Percentiles rank a stretch among this genome's conserved stretches.
Evolutionary conservation across 2,113 vertebrate genomes (phyloP).

Genomic region (Orientallactaga bullata): DNA sequence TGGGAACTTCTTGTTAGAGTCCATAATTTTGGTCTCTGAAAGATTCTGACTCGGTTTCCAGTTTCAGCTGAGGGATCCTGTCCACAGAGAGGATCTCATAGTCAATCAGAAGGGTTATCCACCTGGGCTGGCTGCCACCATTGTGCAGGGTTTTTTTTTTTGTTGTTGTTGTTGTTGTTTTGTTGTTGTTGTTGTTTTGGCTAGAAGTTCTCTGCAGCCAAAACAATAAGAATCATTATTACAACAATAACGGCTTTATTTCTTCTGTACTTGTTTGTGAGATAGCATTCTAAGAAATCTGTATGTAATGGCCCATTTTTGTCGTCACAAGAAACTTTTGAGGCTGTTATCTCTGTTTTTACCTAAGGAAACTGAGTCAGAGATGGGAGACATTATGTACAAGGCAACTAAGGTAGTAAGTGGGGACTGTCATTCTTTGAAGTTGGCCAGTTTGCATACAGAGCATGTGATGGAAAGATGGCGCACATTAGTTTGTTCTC

Average conservation of each 20-base stretch:
- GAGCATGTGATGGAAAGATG: not conserved
- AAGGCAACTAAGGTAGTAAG: not conserved
- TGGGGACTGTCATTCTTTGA: not conserved
- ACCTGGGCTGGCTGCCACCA: no score
- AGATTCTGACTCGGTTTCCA: no score
- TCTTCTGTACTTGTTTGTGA: slow-evolving; percentile 42
- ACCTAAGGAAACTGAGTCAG: slow-evolving; percentile 8
- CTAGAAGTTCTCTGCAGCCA: not conserved
- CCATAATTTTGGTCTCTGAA: no score
- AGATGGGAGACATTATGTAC: not conserved
- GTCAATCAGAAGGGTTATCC: no score
- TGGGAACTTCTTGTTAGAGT: no score
- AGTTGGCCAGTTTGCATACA: not conserved
- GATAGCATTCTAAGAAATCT: not conserved
- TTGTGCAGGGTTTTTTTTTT: not conserved
- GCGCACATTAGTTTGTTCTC: not conserved
- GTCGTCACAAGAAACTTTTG: not conserved
- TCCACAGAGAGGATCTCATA: no score
- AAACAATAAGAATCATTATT: slow-evolving; percentile 1
- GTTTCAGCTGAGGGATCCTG: no score
- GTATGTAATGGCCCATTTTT: slow-evolving; percentile 29
- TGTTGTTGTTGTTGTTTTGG: no score
- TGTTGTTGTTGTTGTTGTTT: no score
- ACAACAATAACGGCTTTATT: not conserved
- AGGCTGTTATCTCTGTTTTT: slow-evolving; percentile 15